Evolutionary conservation across 2,888 invertebrate species (phyloP).

Genomic region (Tholera decimalis): DNA sequence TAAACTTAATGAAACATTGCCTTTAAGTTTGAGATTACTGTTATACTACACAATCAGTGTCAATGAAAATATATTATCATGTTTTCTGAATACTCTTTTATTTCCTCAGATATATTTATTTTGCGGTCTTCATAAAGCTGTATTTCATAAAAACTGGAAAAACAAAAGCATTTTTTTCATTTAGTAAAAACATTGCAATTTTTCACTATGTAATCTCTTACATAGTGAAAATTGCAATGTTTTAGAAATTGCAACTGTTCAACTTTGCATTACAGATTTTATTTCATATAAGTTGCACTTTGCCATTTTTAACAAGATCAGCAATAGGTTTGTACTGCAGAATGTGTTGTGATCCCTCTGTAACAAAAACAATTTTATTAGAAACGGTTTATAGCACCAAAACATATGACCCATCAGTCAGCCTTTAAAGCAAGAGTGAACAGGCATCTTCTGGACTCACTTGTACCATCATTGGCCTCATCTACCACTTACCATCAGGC

Average conservation of each 20-base stretch:
- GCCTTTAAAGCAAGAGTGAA: too few relatives aligned
- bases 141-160: neutral
- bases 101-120: conserved; percentile 2
- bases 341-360: conserved; percentile 95
- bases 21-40: conserved; percentile 38
- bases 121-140: neutral
- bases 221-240: too few relatives aligned
- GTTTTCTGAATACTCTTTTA: conserved; percentile 17
- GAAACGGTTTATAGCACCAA: neutral
- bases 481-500: too few relatives aligned
- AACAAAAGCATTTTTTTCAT: neutral
- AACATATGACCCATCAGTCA: too few relatives aligned
- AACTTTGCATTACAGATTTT: conserved; percentile 22
- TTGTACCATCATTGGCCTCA: too few relatives aligned
- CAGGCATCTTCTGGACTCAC: too few relatives aligned
- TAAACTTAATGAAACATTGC: conserved; percentile 24
- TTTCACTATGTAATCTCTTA: conserved; percentile 3
- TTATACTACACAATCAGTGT: conserved; percentile 25
- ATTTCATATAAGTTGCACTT: conserved; percentile 92
- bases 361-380: conserved; percentile 64
- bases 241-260: too few relatives aligned
- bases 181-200: neutral
- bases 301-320: conserved; percentile 94
- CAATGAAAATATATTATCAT: conserved; percentile 41
- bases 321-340: conserved; percentile 95